Conservation (phyloP, 2,113 vertebrate species). For the Pseudorasbora parva region DNA sequence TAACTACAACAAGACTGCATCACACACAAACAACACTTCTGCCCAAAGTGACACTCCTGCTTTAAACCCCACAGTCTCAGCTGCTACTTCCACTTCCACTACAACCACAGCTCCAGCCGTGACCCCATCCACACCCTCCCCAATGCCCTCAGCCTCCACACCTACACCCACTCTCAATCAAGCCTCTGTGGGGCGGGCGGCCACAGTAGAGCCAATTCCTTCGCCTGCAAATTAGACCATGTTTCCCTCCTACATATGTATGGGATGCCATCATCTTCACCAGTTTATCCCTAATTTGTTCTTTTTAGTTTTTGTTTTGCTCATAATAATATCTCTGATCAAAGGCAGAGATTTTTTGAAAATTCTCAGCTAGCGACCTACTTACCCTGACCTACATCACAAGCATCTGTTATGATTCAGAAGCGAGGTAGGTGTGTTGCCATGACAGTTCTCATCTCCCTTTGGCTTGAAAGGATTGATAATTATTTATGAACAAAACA, state of each 20-base stretch:
- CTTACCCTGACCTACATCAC: slow-evolving; percentile 40
- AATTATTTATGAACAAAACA: background rate
- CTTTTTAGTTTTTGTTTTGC: background rate
- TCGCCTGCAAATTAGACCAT: slow-evolving; percentile 41
- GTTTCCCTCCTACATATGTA: background rate
- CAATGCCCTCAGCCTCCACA: slow-evolving; percentile 23
- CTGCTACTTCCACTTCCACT: slow-evolving; percentile 53
- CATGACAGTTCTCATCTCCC: slow-evolving; percentile 41
- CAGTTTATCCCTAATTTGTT: background rate
- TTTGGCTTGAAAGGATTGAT: background rate
- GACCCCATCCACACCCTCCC: slow-evolving; percentile 20
- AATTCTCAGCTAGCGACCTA: slow-evolving; percentile 34
- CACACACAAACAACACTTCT: slow-evolving; percentile 61
- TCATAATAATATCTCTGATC: slow-evolving; percentile 36
- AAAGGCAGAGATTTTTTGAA: background rate
- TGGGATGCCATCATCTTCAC: slow-evolving; percentile 9
- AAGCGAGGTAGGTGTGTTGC: slow-evolving; percentile 39
- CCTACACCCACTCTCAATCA: slow-evolving; percentile 22
- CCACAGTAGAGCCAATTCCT: slow-evolving; percentile 42
- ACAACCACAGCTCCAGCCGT: slow-evolving; percentile 34
- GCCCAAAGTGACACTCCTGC: slow-evolving; percentile 55
- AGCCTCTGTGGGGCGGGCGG: slow-evolving; percentile 11
- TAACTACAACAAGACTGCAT: slow-evolving; percentile 86
- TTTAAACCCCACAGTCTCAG: slow-evolving; percentile 62
- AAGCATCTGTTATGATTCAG: slow-evolving; percentile 33